Base-by-base conservation (phyloP, 2,113 vertebrate species). In the Leucopsar rothschildi region DNA sequence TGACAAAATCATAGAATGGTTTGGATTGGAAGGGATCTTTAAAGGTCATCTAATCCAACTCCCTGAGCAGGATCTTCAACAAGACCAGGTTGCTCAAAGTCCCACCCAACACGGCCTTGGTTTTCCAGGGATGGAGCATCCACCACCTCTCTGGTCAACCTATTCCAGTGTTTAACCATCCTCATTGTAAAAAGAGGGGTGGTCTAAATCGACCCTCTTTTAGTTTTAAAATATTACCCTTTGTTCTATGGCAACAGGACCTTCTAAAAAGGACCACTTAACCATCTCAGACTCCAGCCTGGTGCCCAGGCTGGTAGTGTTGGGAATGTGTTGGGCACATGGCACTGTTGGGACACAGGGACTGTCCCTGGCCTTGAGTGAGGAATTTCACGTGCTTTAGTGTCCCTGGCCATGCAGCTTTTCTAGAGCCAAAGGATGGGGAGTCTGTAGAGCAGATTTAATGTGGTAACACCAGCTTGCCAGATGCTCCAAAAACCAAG, bases 151-250 rank as follows among this genome's bases (percentile, higher is more conserved):
- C 50, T 18, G 37, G 23, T 33, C 12, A 86, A 31, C 21, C 2
- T 29, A 15, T 6, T 2, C 16, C 42, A 35, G 11, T 7, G 63
- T 61, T 40, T 55, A 35, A 68, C 24, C 8, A 72, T 7, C 3
- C 2, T 65, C 16, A 52, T 5, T 0, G 0, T 56, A 33, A 78
- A 90, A 33, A 37, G 10, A 35, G 21, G 21, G 8, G 8, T 28
- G 45, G 6, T 47, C 39, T 64, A 28, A 86, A 59, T 59, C n/a
- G 28, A 10, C 12, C 5, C 6, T 56, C 16, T 50, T 86, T 50
- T 14, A 27, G 11, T 76, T 75, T 75, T 33, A 91, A 79, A 50
- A 31, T 9, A 56, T 72, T 40, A 42, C 7, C 8, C 6, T 27
- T 60, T 76, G 29, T 59, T 47, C 9, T 52, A 2, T 64, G 28